Evolutionary conservation across 2,797 vertebrate genomes (phyloP).

Genomic region (Sebastes trivittatus): DNA sequence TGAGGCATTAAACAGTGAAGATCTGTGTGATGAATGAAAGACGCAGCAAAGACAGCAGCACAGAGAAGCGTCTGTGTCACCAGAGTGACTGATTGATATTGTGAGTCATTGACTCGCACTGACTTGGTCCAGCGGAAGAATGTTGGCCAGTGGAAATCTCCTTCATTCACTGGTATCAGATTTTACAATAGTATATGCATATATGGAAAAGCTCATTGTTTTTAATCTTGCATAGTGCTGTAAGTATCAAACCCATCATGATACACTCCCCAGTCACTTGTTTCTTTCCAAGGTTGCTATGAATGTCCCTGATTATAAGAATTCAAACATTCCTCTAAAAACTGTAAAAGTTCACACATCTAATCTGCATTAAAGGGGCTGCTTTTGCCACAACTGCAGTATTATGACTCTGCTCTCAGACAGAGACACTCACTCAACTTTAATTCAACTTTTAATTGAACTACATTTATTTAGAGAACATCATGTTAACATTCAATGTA

Average conservation of each 20-base stretch:
- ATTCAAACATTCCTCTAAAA: background rate
- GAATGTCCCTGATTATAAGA: background rate
- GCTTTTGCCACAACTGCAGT: background rate
- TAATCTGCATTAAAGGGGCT: background rate
- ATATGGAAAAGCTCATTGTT: background rate
- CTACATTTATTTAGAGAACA: background rate
- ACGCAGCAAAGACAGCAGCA: slow-evolving; percentile 17
- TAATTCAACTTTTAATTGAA: background rate
- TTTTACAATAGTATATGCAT: background rate
- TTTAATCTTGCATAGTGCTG: background rate
- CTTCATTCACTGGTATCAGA: slow-evolving; percentile 5
- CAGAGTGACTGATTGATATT: slow-evolving; percentile 32
- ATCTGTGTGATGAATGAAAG: slow-evolving; percentile 50
- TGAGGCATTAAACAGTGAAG: slow-evolving; percentile 30
- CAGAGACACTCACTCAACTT: background rate
- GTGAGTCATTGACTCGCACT: slow-evolving; percentile 43
- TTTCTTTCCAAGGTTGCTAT: background rate
- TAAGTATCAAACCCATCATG: background rate
- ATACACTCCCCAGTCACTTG: rapidly evolving
- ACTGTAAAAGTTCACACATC: background rate
- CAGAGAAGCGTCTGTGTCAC: slow-evolving; percentile 51
- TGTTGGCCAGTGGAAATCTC: background rate
- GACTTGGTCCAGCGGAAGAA: background rate
- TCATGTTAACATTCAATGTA: background rate
- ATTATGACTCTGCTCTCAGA: background rate